Percentiles rank a stretch among this genome's conserved stretches.
Conservation (phyloP, 2,113 vertebrate genomes). For the Oceanites oceanicus region DNA sequence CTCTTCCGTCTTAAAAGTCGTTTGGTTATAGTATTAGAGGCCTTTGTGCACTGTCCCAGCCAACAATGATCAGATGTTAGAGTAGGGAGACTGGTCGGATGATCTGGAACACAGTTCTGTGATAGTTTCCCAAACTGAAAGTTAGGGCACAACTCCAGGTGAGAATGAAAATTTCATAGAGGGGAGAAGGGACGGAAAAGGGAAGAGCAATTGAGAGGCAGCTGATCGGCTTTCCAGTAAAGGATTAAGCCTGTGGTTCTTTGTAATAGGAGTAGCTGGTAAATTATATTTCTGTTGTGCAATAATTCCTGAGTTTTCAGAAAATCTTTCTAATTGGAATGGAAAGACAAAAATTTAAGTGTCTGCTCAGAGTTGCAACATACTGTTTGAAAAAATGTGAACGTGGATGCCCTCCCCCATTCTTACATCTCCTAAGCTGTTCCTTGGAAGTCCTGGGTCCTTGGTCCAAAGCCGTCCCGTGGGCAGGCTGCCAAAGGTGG, state of each 20-base stretch:
- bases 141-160: not conserved
- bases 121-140: not conserved
- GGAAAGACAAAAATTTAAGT: not conserved
- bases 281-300: not conserved
- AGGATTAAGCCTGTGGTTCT: not conserved
- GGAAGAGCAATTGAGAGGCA: not conserved
- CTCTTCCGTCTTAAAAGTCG: not conserved
- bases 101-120: not conserved
- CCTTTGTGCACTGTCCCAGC: not conserved
- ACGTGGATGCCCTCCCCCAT: not conserved
- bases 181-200: not conserved
- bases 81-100: not conserved
- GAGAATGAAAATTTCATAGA: not conserved
- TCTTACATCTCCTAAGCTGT: not conserved
- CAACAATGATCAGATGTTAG: not conserved
- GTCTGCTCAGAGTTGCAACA: not conserved
- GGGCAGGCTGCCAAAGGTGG: not conserved
- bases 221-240: conserved; percentile 5
- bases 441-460: not conserved
- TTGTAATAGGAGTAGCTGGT: not conserved
- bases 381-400: not conserved
- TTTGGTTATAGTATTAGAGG: not conserved
- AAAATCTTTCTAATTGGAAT: not conserved
- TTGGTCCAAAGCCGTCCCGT: not conserved
- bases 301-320: not conserved